These are phyloP conservation scores for Smutsia gigantea DNA, from an alignment of 2,797 vertebrate genomes.

Conservation along the genomic window DNA sequence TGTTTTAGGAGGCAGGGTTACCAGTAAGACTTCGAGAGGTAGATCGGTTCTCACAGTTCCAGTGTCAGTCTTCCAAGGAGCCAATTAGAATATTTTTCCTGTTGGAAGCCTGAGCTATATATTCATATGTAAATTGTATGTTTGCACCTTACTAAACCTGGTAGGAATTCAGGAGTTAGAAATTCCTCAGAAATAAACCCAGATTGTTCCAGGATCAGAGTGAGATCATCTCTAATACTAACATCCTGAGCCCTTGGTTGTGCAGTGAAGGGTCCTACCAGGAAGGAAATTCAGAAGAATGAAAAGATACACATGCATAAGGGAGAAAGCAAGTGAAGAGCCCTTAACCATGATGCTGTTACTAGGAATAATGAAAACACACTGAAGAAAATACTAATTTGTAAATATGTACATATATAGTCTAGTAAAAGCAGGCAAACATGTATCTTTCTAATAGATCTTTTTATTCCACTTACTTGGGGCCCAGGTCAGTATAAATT, in stretches of 20 bases:
- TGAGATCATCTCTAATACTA: neutral
- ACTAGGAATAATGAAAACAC: conserved; percentile 65
- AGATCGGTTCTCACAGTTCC: neutral
- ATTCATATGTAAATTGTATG: neutral
- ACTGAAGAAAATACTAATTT: conserved; percentile 70
- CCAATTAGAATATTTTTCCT: neutral
- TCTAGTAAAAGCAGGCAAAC: conserved; percentile 35
- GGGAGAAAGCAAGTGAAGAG: conserved; percentile 69
- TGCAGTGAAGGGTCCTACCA: neutral
- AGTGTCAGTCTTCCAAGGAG: neutral
- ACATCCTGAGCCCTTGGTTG: neutral
- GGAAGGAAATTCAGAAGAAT: neutral
- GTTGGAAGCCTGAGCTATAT: neutral
- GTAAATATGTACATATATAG: conserved; percentile 79
- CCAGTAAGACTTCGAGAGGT: neutral
- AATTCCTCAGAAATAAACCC: neutral
- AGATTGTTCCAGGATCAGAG: neutral
- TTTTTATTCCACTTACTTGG: conserved; percentile 82
- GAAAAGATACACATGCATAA: neutral
- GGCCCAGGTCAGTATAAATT: conserved; percentile 81
- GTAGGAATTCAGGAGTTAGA: neutral
- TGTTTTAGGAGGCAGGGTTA: neutral
- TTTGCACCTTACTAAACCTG: neutral
- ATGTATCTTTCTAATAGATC: conserved; percentile 81
- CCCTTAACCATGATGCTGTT: conserved; percentile 69